A percentile compares a stretch with the other conserved stretches of the same genome.
Conservation (phyloP, 2,888 invertebrate genomes). For the Cylindroiulus punctatus region DNA sequence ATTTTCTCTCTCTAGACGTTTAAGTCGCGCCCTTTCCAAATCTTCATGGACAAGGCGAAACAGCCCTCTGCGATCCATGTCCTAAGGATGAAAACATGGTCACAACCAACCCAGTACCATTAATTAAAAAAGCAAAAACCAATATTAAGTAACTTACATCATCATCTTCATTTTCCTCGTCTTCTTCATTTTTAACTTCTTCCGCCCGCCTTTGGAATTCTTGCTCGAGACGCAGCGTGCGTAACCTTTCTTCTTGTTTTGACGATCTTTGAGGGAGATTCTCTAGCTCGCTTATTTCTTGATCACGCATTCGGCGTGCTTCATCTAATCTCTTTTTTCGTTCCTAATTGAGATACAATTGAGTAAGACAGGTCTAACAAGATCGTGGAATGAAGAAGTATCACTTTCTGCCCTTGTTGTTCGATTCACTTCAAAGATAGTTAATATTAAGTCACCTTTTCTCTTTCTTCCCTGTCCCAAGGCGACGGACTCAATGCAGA, state of each 20-base stretch:
- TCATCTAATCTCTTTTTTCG: slow-evolving; percentile 78
- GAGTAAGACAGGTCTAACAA: not conserved
- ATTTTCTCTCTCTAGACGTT: slow-evolving; percentile 62
- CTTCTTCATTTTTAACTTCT: slow-evolving; percentile 79
- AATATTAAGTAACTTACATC: slow-evolving; percentile 61
- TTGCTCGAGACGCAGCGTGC: slow-evolving; percentile 88
- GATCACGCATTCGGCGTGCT: slow-evolving; percentile 83
- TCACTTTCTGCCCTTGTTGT: slow-evolving; percentile 49
- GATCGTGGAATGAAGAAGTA: slow-evolving; percentile 21
- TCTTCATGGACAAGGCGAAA: slow-evolving; percentile 67
- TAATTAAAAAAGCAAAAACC: not conserved
- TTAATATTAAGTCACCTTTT: slow-evolving; percentile 70
- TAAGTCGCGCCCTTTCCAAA: slow-evolving; percentile 65
- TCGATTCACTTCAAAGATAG: not conserved
- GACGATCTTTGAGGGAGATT: slow-evolving; percentile 75
- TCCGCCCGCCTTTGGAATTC: slow-evolving; percentile 93
- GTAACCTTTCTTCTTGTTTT: slow-evolving; percentile 87
- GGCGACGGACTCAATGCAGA: slow-evolving; percentile 66
- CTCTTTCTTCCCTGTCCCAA: slow-evolving; percentile 93
- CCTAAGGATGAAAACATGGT: slow-evolving; percentile 58
- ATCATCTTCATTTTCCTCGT: slow-evolving; percentile 73
- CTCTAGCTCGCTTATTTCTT: slow-evolving; percentile 84
- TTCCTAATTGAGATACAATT: slow-evolving; percentile 67
- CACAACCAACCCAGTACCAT: not conserved
- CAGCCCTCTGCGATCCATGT: slow-evolving; percentile 65